These are phyloP conservation scores for Spermophilus dauricus DNA, from an alignment of 2,113 vertebrate species.

Conservation along the genomic window DNA sequence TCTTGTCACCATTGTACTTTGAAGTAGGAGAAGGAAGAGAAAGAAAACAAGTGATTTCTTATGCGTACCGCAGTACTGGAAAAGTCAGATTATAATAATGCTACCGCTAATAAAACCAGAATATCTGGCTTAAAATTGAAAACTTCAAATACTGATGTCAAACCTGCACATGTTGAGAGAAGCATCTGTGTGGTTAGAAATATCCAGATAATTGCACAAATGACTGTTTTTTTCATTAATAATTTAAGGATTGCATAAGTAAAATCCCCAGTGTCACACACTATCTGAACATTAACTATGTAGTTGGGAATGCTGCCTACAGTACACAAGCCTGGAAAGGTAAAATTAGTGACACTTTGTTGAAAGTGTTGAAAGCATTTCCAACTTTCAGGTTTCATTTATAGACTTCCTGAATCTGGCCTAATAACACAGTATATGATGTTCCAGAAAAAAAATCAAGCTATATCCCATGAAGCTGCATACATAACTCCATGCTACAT, in stretches of 20 bases:
- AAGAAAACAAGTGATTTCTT: not conserved
- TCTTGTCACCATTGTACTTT: not conserved
- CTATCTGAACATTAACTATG: not conserved
- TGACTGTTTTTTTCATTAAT: not conserved
- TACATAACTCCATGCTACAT: not conserved
- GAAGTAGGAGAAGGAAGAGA: not conserved
- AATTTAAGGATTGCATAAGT: not conserved
- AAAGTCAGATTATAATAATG: not conserved
- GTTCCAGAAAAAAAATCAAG: not conserved
- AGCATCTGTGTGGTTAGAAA: not conserved
- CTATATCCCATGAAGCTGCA: not conserved
- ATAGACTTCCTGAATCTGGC: not conserved
- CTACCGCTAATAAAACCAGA: not conserved
- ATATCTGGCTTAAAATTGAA: not conserved
- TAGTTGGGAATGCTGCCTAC: not conserved
- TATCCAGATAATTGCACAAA: not conserved
- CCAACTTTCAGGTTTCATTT: not conserved
- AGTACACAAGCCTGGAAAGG: not conserved
- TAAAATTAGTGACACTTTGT: not conserved
- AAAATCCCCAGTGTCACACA: not conserved
- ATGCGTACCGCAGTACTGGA: not conserved
- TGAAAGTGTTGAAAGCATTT: not conserved
- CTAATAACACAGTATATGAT: not conserved
- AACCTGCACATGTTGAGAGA: not conserved
- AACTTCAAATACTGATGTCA: not conserved